phyloP scores from a whole-genome alignment of 2,888 invertebrate genomes.

The Sinopyrophorus schimmeli region DNA sequence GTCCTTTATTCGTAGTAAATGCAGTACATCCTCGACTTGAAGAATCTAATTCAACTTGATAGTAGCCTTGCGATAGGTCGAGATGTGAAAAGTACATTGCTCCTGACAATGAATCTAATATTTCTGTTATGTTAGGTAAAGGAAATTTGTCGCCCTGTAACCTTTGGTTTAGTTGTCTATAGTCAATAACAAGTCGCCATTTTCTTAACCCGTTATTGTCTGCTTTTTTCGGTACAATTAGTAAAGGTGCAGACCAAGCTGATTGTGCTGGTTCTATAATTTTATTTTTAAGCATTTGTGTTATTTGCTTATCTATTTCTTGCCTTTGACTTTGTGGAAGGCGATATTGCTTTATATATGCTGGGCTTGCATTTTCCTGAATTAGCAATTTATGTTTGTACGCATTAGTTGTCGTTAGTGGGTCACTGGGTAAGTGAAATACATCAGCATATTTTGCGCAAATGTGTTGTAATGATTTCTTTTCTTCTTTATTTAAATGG shows the following conservation, averaged over 20 bases:
- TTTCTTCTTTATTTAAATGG: not conserved
- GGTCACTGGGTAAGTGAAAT: slow-evolving; percentile 1
- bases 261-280: slow-evolving; percentile 26
- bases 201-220: slow-evolving; percentile 11
- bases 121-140: slow-evolving; percentile 7
- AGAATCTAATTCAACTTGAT: no score
- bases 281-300: slow-evolving; percentile 18
- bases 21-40: slow-evolving; percentile 37
- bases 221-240: slow-evolving; percentile 9
- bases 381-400: not conserved
- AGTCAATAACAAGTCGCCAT: slow-evolving; percentile 24
- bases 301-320: slow-evolving; percentile 15
- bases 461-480: no score
- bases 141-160: slow-evolving; percentile 24
- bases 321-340: slow-evolving; percentile 13
- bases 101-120: slow-evolving; percentile 9
- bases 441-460: slow-evolving; percentile 4
- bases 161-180: slow-evolving; percentile 22
- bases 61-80: slow-evolving; percentile 35
- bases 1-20: slow-evolving; percentile 38
- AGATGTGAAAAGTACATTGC: slow-evolving; percentile 30
- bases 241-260: slow-evolving; percentile 18
- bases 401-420: slow-evolving; percentile 1
- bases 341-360: slow-evolving; percentile 19
- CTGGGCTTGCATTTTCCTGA: not conserved